These are phyloP conservation scores for Nycteola revayana DNA, from an alignment of 2,888 invertebrate genomes.

Conservation along the genomic window DNA sequence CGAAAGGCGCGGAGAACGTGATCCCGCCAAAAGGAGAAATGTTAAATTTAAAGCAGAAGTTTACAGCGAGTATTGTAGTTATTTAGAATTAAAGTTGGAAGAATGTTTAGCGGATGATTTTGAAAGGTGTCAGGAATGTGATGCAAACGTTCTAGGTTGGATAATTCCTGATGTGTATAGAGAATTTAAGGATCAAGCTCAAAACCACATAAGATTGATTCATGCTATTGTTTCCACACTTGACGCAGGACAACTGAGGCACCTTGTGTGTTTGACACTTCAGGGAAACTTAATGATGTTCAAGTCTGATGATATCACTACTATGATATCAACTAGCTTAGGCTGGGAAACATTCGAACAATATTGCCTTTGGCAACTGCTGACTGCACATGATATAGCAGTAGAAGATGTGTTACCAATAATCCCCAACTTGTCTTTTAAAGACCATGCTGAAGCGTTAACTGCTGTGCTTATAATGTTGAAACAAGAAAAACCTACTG, in stretches of 20 bases:
- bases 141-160: constrained; percentile 94
- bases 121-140: constrained; percentile 93
- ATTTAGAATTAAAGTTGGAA: constrained; percentile 88
- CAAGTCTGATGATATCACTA: constrained; percentile 88
- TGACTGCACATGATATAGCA: constrained; percentile 96
- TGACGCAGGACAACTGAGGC: constrained; percentile 94
- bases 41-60: constrained; percentile 90
- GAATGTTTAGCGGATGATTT: constrained; percentile 91
- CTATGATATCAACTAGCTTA: constrained; percentile 90
- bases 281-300: constrained; percentile 94
- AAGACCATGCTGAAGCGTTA: constrained; percentile 95
- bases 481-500: constrained; percentile 94
- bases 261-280: constrained; percentile 93
- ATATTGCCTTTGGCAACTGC: constrained; percentile 97
- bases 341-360: constrained; percentile 99
- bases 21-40: constrained; percentile 77
- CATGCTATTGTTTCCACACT: constrained; percentile 95
- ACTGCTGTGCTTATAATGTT: constrained; percentile 94
- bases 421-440: constrained; percentile 88
- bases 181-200: constrained; percentile 92
- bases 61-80: constrained; percentile 94
- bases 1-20: constrained; percentile 70
- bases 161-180: constrained; percentile 95
- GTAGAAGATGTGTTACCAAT: constrained; percentile 93
- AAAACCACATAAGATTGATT: constrained; percentile 93